Evolutionary conservation across 2,797 vertebrate species (phyloP).

Genomic region (Microhierax caerulescens): DNA sequence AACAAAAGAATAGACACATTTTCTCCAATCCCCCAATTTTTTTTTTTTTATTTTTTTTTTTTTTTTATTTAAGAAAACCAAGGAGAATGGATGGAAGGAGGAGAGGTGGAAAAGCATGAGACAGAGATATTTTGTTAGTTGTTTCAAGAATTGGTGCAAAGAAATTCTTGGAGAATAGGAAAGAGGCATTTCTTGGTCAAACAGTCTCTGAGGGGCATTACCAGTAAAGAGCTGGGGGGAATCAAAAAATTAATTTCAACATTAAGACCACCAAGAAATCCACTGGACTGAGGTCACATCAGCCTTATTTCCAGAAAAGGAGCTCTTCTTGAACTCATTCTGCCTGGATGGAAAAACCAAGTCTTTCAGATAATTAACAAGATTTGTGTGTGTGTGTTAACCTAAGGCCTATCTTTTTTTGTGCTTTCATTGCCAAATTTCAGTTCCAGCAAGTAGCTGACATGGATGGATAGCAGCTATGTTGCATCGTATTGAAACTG

Average conservation of each 20-base stretch:
- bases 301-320: background rate
- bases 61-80: background rate
- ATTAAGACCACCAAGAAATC: background rate
- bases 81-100: background rate
- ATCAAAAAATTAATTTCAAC: background rate
- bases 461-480: background rate
- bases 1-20: background rate
- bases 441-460: background rate
- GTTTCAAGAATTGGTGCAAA: background rate
- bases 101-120: background rate
- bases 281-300: background rate
- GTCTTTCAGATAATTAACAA: background rate
- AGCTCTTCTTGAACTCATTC: background rate
- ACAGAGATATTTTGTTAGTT: background rate
- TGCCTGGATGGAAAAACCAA: background rate
- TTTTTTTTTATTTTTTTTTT: background rate
- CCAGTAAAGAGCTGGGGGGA: background rate
- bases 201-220: background rate
- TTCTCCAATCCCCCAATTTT: fast-evolving
- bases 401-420: background rate
- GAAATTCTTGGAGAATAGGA: background rate
- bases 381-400: background rate
- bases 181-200: background rate
- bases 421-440: constrained; percentile 1
- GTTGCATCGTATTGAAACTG: background rate